These are phyloP conservation scores for Saimiri boliviensis DNA, from an alignment of 2,113 vertebrate genomes.

Conservation along the genomic window DNA sequence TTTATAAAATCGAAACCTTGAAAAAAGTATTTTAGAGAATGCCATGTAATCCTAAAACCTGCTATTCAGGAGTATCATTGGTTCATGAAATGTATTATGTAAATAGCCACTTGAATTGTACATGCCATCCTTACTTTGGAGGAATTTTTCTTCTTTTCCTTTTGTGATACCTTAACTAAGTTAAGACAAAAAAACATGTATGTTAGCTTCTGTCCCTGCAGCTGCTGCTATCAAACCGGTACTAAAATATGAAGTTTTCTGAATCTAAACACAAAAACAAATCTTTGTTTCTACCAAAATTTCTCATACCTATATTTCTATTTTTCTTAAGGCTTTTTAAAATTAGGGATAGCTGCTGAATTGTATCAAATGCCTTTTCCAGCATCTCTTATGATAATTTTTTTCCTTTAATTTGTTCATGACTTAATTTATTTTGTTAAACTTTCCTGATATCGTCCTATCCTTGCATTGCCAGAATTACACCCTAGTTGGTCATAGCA, in stretches of 20 bases:
- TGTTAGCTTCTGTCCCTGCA: neutral
- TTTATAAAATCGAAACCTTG: neutral
- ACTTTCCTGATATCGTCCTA: neutral
- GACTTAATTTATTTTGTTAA: neutral
- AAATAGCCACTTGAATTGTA: neutral
- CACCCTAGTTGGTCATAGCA: neutral
- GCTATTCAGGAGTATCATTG: neutral
- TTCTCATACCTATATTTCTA: neutral
- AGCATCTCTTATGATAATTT: neutral
- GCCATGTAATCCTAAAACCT: neutral
- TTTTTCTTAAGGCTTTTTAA: neutral
- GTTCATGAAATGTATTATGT: neutral
- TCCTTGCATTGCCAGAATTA: neutral
- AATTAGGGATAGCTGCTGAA: neutral
- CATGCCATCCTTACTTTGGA: neutral
- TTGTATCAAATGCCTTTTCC: neutral
- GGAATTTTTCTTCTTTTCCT: neutral
- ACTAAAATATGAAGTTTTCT: neutral
- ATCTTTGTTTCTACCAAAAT: neutral
- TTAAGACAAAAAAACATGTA: neutral
- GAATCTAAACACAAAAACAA: neutral
- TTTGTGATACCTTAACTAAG: neutral
- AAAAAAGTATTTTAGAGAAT: neutral
- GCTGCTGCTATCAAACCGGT: neutral
- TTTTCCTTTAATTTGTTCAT: neutral